These are phyloP conservation scores for Erpornis zantholeuca DNA, from an alignment of 2,113 vertebrate species.

Conservation along the genomic window DNA sequence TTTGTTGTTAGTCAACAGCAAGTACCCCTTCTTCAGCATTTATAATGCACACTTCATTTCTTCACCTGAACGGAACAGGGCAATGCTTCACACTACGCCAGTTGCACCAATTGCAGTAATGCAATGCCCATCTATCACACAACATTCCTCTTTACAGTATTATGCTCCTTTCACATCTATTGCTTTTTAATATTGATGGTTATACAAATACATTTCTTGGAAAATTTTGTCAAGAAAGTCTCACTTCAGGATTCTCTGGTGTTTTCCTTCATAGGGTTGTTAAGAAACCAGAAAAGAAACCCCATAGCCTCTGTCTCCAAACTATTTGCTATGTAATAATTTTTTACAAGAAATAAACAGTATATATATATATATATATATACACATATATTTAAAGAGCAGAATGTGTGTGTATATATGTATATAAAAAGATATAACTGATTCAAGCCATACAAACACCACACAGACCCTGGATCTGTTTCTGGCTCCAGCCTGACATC, in stretches of 20 bases:
- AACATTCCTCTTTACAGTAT: not conserved
- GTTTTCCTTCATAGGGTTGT: not conserved
- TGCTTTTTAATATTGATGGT: not conserved
- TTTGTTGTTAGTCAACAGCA: not conserved
- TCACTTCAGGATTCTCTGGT: not conserved
- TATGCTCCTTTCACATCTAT: not conserved
- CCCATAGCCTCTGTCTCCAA: not conserved
- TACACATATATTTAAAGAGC: not conserved
- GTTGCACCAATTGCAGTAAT: not conserved
- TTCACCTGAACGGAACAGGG: not conserved
- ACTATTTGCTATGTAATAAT: not conserved
- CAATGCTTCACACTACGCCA: not conserved
- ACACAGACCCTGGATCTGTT: not conserved
- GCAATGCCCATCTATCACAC: not conserved
- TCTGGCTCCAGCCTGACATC: not conserved
- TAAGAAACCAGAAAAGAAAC: not conserved
- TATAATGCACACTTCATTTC: not conserved
- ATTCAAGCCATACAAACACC: not conserved
- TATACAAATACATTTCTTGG: not conserved
- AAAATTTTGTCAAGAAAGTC: not conserved
- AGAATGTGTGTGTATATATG: fast-evolving
- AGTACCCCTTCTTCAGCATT: not conserved
- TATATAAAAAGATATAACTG: not conserved
- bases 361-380: not conserved
- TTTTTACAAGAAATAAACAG: not conserved